Percentiles rank a stretch among this genome's conserved stretches.
Conservation (phyloP, 2,113 vertebrate genomes). For the Channa argus region DNA sequence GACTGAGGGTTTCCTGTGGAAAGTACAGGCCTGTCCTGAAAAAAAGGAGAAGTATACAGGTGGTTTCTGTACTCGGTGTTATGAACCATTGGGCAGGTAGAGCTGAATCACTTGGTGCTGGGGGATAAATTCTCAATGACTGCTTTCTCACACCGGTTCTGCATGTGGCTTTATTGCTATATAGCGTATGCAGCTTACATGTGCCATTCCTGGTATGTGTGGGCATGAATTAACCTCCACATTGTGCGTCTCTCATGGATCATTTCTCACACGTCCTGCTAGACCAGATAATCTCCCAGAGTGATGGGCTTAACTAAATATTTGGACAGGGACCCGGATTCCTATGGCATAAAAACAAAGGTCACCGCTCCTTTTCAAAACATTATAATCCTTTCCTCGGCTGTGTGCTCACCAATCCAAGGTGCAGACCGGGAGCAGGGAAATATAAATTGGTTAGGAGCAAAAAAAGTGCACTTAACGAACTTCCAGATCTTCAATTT, state of each 20-base stretch:
- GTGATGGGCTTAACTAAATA: constrained; percentile 61
- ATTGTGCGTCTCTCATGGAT: constrained; percentile 19
- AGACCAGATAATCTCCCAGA: constrained; percentile 61
- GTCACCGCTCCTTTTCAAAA: constrained; percentile 9
- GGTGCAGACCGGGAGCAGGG: too few species aligned
- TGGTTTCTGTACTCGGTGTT: constrained; percentile 29
- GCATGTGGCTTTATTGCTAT: not conserved
- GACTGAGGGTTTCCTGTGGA: constrained; percentile 72
- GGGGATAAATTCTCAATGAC: too few species aligned
- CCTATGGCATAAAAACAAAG: constrained; percentile 45
- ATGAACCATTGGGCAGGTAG: constrained; percentile 46
- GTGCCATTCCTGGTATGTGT: not conserved
- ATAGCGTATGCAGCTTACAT: not conserved
- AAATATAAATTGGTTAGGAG: too few species aligned
- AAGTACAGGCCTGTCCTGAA: constrained; percentile 61
- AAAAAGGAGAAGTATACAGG: constrained; percentile 65
- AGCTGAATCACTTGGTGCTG: not conserved
- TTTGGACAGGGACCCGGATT: constrained; percentile 62
- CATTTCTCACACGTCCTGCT: constrained; percentile 51
- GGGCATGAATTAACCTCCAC: constrained; percentile 29
- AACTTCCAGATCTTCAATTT: too few species aligned
- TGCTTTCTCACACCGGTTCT: not conserved
- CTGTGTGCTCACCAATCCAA: too few species aligned
- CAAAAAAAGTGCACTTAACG: too few species aligned
- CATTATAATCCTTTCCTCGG: too few species aligned